phyloP scores from a whole-genome alignment of 2,888 invertebrate species.

The Acanthopleura granulata region DNA sequence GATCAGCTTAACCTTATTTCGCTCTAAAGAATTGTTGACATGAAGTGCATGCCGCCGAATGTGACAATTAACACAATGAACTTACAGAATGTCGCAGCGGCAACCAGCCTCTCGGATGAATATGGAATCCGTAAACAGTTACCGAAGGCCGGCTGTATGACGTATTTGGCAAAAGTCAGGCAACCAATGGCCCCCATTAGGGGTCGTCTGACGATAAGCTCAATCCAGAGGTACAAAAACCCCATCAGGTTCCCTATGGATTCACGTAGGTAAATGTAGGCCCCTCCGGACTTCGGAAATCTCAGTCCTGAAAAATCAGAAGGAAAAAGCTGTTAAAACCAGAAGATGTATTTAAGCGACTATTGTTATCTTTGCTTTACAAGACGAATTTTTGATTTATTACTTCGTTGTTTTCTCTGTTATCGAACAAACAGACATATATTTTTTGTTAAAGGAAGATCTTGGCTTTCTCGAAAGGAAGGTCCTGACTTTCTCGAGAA shows the following conservation, averaged over 20 bases:
- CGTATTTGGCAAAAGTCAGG: conserved; percentile 29
- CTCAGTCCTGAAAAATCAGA: conserved; percentile 25
- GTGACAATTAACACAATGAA: not conserved
- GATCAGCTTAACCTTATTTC: no score
- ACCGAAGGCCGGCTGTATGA: conserved; percentile 28
- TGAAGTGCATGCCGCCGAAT: no score
- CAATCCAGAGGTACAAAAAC: conserved; percentile 32
- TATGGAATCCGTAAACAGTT: conserved; percentile 22
- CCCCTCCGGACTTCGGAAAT: conserved; percentile 30
- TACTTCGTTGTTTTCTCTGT: no score
- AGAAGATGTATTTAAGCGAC: no score
- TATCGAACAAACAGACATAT: no score
- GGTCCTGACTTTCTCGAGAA: no score
- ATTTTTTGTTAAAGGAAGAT: no score
- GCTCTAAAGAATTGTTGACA: no score
- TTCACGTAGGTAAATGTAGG: conserved; percentile 30
- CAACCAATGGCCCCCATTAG: conserved; percentile 25
- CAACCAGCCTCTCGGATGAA: conserved; percentile 11
- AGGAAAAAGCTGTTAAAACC: no score
- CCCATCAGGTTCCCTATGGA: conserved; percentile 28
- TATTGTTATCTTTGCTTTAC: no score
- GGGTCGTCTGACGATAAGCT: conserved; percentile 29
- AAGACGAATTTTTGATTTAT: no score
- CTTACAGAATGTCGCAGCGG: conserved; percentile 15
- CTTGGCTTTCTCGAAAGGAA: no score